Evolutionary conservation across 2,113 vertebrate species (phyloP).

Genomic region (Ploceus nigricollis): DNA sequence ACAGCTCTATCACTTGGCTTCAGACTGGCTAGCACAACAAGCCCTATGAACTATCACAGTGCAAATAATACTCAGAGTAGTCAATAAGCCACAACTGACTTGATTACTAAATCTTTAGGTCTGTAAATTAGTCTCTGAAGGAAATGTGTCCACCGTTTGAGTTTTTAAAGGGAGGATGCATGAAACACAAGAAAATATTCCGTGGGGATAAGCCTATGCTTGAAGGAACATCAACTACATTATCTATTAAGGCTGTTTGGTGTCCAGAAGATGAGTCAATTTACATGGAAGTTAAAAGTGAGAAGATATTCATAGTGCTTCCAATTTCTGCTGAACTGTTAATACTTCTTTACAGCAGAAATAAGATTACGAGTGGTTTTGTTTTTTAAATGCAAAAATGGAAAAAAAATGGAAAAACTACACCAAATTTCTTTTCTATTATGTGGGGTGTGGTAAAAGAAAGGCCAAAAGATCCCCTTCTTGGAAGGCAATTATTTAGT

Average conservation of each 20-base stretch:
- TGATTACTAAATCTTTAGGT: neutral
- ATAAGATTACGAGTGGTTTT: neutral
- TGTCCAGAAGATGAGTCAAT: neutral
- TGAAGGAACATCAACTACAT: neutral
- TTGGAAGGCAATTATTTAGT: neutral
- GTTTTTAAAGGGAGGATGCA: neutral
- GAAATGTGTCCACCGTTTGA: neutral
- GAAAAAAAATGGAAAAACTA: neutral
- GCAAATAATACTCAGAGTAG: neutral
- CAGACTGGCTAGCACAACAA: neutral
- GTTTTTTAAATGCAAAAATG: neutral
- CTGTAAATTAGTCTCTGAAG: neutral
- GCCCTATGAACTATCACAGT: too few species aligned
- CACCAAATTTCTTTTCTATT: neutral
- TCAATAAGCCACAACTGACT: neutral
- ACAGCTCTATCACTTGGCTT: accelerated
- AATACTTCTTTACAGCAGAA: neutral
- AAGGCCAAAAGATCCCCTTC: neutral
- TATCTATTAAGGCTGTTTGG: neutral
- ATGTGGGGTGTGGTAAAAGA: neutral
- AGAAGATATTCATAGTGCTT: neutral
- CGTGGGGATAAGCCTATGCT: neutral
- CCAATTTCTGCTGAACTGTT: neutral
- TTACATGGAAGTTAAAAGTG: neutral
- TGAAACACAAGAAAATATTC: neutral